A percentile compares a stretch with the other conserved stretches of the same genome.
Evolutionary conservation across 2,113 vertebrate species (phyloP).

Genomic region (Daubentonia madagascariensis): DNA sequence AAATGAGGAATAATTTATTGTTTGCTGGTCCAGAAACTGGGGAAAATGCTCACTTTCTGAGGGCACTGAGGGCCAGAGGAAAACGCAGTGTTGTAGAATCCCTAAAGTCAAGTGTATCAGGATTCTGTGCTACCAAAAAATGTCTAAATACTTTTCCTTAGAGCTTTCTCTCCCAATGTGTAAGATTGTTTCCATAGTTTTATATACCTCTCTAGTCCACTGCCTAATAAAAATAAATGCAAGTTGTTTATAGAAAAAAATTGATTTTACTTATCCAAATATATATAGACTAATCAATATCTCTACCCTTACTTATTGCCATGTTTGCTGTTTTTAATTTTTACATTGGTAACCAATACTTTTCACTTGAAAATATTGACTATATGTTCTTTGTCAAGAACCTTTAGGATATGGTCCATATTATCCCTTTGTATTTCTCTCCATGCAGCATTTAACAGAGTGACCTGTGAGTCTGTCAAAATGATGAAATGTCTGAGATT

Average conservation of each 20-base stretch:
- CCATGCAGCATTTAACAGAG: neutral
- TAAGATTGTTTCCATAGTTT: neutral
- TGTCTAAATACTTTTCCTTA: neutral
- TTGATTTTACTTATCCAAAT: neutral
- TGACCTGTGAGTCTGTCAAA: neutral
- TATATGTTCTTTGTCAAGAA: neutral
- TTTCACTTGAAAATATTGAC: neutral
- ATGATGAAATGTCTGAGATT: neutral
- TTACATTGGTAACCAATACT: neutral
- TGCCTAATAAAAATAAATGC: neutral
- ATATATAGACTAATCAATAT: too few species aligned
- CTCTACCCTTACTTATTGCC: neutral
- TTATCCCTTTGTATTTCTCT: neutral
- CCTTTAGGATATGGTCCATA: neutral
- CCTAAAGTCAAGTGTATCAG: neutral
- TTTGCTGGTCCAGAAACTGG: neutral
- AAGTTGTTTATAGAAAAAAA: neutral
- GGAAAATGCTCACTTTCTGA: neutral
- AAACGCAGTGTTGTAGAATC: rapidly evolving
- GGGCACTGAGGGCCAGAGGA: neutral
- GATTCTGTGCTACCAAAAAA: neutral
- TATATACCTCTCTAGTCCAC: neutral
- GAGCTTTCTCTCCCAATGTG: neutral
- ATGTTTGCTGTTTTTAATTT: neutral
- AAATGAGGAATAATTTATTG: neutral